phyloP scores from a whole-genome alignment of 2,888 invertebrate genomes.

The Synanthedon myopaeformis region DNA sequence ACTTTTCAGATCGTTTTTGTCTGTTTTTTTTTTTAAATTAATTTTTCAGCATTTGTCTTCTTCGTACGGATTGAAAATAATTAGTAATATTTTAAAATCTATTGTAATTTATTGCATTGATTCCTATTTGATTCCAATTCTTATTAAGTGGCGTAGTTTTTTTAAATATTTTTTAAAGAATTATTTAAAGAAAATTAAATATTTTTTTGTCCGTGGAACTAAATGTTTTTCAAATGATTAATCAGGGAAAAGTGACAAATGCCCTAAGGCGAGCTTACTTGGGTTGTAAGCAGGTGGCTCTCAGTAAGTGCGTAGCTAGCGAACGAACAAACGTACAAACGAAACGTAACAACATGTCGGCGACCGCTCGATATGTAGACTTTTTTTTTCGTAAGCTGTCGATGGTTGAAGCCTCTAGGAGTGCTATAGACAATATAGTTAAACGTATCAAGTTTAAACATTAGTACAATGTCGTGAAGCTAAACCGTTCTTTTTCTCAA shows the following conservation, averaged over 20 bases:
- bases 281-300: conserved; percentile 69
- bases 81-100: background rate
- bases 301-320: conserved; percentile 65
- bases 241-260: conserved; percentile 67
- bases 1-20: background rate
- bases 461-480: conserved; percentile 5
- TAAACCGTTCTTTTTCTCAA: conserved; percentile 1
- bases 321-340: no score
- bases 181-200: background rate
- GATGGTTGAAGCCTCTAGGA: conserved; percentile 20
- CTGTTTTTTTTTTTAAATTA: background rate
- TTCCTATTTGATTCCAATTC: no score
- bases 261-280: conserved; percentile 67
- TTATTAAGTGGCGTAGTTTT: background rate
- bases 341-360: conserved; percentile 3
- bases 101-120: no score
- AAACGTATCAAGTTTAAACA: conserved; percentile 11
- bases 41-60: background rate
- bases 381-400: conserved; percentile 11
- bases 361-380: conserved; percentile 8
- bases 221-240: conserved; percentile 3
- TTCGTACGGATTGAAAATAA: background rate
- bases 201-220: conserved; percentile 1
- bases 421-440: conserved; percentile 21
- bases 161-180: no score